Evolutionary conservation across 2,888 invertebrate species (phyloP).

Genomic region (Mesochorus sp.): DNA sequence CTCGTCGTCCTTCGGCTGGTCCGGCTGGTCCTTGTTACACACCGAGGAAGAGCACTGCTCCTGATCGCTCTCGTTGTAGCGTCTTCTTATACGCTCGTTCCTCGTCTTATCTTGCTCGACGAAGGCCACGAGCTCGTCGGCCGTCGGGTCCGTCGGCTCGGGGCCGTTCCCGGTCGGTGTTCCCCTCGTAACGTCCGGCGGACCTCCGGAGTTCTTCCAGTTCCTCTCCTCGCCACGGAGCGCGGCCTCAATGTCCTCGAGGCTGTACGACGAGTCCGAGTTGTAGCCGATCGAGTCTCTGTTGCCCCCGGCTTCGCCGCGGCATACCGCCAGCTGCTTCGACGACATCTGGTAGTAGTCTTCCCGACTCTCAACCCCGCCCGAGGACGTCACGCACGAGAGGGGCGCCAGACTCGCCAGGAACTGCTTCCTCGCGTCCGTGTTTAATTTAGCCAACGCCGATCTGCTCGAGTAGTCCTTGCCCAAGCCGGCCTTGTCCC

Average conservation of each 20-base stretch:
- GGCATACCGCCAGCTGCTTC: constrained; percentile 68
- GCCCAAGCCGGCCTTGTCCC: constrained; percentile 72
- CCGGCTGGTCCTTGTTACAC: background rate
- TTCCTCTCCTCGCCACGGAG: constrained; percentile 82
- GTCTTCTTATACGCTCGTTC: constrained; percentile 91
- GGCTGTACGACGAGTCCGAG: constrained; percentile 87
- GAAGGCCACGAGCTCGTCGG: constrained; percentile 92
- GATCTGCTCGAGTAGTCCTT: constrained; percentile 78
- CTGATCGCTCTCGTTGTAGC: constrained; percentile 82
- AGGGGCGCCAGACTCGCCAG: constrained; percentile 90
- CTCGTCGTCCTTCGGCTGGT: constrained; percentile 11
- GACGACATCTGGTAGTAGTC: constrained; percentile 85
- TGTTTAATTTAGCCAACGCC: constrained; percentile 78
- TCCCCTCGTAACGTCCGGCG: constrained; percentile 91
- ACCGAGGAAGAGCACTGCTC: constrained; percentile 21
- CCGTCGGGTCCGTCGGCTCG: constrained; percentile 76
- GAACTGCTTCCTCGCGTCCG: constrained; percentile 90
- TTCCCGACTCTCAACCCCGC: constrained; percentile 84
- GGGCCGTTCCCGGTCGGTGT: constrained; percentile 84
- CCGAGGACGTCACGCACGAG: constrained; percentile 88
- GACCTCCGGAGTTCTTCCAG: constrained; percentile 82
- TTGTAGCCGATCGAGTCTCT: constrained; percentile 86
- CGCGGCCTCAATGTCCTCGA: constrained; percentile 86
- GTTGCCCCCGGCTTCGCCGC: constrained; percentile 79
- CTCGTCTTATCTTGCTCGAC: constrained; percentile 92